Evolutionary conservation across 2,797 vertebrate genomes (phyloP).

Genomic region (Cygnus olor): DNA sequence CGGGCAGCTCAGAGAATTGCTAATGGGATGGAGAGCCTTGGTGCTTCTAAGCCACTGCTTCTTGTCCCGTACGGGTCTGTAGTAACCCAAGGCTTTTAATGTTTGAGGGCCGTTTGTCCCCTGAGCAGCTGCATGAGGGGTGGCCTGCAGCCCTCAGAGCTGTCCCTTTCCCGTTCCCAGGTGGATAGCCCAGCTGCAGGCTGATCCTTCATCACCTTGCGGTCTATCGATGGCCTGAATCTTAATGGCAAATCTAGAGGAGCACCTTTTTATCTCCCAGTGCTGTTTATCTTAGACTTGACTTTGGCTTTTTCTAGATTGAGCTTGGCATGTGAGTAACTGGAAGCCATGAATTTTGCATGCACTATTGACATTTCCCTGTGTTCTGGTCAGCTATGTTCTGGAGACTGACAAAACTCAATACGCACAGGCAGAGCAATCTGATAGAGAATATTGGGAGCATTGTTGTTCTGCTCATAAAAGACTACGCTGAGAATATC

Average conservation of each 20-base stretch:
- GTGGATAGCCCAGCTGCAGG: not conserved
- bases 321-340: not conserved
- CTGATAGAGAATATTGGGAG: not conserved
- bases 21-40: not conserved
- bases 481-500: not conserved
- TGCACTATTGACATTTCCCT: slow-evolving; percentile 10
- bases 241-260: not conserved
- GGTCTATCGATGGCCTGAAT: not conserved
- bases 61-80: not conserved
- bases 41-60: not conserved
- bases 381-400: slow-evolving; percentile 22
- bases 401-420: not conserved
- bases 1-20: not conserved
- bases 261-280: slow-evolving; percentile 22
- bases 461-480: not conserved
- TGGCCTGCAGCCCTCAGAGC: not conserved
- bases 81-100: not conserved
- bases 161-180: not conserved
- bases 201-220: not conserved
- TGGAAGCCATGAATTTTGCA: slow-evolving; percentile 5
- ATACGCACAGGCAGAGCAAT: not conserved
- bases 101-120: not conserved
- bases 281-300: not conserved
- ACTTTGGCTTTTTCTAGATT: not conserved
- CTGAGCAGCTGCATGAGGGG: no score